These are phyloP conservation scores for Neoitamus cyanurus DNA, from an alignment of 2,888 invertebrate species.

Conservation along the genomic window DNA sequence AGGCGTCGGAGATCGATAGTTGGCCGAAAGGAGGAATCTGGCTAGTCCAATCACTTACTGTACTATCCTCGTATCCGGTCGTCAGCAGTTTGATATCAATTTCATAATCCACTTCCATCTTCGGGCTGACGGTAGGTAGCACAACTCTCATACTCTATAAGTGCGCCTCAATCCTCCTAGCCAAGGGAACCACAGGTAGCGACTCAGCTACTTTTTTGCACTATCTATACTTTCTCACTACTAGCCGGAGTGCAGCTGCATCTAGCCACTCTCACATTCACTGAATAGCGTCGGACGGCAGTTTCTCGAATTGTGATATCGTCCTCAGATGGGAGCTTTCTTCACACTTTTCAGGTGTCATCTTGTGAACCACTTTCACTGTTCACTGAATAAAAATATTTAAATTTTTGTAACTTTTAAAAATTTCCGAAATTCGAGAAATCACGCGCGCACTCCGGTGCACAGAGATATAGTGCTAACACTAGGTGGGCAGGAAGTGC, in stretches of 20 bases:
- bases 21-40: neutral
- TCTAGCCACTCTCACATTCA: neutral
- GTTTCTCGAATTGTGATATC: neutral
- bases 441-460: neutral
- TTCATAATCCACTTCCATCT: slow-evolving; percentile 64
- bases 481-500: neutral
- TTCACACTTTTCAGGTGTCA: neutral
- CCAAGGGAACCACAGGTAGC: neutral
- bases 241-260: neutral
- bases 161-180: neutral
- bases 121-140: slow-evolving; percentile 56
- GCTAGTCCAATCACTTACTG: slow-evolving; percentile 60
- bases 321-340: neutral
- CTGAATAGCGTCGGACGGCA: neutral
- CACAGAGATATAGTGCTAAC: neutral
- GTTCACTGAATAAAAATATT: neutral
- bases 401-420: neutral
- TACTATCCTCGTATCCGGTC: slow-evolving; percentile 65
- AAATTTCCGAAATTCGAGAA: neutral
- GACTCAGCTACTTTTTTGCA: neutral
- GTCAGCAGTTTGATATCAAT: slow-evolving; percentile 66
- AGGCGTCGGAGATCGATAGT: slow-evolving; percentile 3
- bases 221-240: neutral
- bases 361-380: slow-evolving; percentile 19
- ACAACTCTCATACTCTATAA: slow-evolving; percentile 7